Base-by-base conservation (phyloP, 1,140 invertebrate genomes). In the Acromyrmex echinatior region DNA sequence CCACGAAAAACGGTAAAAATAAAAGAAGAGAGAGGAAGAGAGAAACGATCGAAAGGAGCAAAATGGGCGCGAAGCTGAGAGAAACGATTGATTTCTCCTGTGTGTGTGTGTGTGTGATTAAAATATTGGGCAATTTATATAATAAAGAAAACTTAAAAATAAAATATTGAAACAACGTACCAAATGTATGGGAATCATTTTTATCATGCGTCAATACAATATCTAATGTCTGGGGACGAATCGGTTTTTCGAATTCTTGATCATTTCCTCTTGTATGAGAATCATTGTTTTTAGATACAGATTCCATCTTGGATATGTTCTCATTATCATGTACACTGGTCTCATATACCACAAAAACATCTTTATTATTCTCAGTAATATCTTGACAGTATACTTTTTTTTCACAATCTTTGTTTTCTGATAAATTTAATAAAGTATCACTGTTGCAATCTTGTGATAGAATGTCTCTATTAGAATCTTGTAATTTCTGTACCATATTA, bases 191-290 rank as follows among this genome's bases (percentile, higher is more conserved):
- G 35, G 88, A 88, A 31, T 93, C 93, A 25, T 90, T 84, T 90
- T 93, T 93, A 77, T 92, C 92, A 74, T 94, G 90, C 16, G 93
- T 78, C 5, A 92, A 91, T 86, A 93, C 90, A 71, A 95, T 94
- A 74, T 95, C 92, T 16, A 95, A 91, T 31, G 95, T 95, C 87
- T 95, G 95, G 3, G 95, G 95, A 51, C 94, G 91, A 3, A 86
- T 39, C 6, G 94, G 94, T 86, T 93, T 90, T 25, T 93, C 92
- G 4, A 56, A 92, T 66, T 93, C 93, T 35, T 93, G 92, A 21
- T 53, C 86, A 49, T 70, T 91, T 86, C 92, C 90, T 25, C 58
- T 82, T 25, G 62, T 21, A 79, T 90, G 89, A 77, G 81, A 25
- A 49, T 89, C 86, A 58, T 66, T 53, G 60, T 58, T 71, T 86